phyloP scores from a whole-genome alignment of 2,888 invertebrate species.

The Philonicus albiceps region DNA sequence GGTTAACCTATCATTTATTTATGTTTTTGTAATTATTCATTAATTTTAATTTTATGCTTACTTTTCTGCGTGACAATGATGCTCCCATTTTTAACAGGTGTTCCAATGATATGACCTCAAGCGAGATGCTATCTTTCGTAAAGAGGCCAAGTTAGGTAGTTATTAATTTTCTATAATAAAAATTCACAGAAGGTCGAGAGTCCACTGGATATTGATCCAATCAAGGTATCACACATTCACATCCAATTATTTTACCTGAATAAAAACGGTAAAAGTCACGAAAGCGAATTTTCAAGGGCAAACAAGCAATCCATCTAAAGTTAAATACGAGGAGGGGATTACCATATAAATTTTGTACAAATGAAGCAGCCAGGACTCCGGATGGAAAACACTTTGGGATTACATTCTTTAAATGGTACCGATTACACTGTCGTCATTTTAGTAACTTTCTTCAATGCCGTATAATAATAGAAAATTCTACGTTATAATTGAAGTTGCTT shows the following conservation, averaged over 20 bases:
- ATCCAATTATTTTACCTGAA: not conserved
- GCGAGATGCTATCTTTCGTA: not conserved
- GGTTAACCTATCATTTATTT: not conserved
- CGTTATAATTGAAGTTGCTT: not conserved
- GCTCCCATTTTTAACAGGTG: not conserved
- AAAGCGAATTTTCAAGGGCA: not conserved
- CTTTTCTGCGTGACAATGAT: not conserved
- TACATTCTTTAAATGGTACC: not conserved
- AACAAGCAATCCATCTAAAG: not conserved
- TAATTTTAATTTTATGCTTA: not conserved
- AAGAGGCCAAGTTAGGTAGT: not conserved
- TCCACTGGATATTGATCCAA: not conserved
- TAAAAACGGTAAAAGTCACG: not conserved
- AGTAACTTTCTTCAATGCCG: not conserved
- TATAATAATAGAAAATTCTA: not conserved
- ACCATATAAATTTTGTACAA: not conserved
- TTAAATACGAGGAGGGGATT: not conserved
- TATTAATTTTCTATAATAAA: not conserved
- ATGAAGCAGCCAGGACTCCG: not conserved
- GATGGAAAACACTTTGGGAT: not conserved
- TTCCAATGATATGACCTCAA: not conserved
- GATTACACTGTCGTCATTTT: not conserved
- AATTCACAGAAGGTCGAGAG: not conserved
- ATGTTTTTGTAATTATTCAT: not conserved
- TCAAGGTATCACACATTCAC: not conserved